Conservation (phyloP, 2,888 invertebrate genomes). For the Petrolisthes cinctipes region DNA sequence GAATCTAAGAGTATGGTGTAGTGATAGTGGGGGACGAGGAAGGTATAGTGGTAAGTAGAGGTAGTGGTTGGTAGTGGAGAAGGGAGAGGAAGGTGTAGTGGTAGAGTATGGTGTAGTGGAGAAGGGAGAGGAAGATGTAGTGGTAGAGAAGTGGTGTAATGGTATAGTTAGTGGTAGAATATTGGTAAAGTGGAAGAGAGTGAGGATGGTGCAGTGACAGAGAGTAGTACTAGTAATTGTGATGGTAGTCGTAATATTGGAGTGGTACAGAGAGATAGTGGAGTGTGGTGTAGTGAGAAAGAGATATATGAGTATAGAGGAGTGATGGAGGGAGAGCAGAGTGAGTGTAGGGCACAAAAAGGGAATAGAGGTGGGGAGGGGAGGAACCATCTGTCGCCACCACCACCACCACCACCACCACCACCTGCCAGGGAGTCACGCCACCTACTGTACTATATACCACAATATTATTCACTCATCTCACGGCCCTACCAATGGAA, state of each 20-base stretch:
- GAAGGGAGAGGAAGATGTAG: background rate
- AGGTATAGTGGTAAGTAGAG: background rate
- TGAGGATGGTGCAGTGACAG: too few species aligned
- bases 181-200: too few species aligned
- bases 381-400: background rate
- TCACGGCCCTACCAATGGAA: background rate
- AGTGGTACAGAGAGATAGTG: background rate
- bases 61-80: background rate
- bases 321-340: background rate
- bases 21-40: background rate
- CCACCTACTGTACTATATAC: background rate
- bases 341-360: background rate
- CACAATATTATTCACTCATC: too few species aligned
- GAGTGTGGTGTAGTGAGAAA: background rate
- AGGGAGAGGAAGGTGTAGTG: background rate
- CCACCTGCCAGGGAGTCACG: background rate
- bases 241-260: background rate
- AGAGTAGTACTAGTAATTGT: background rate
- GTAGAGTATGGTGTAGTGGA: too few species aligned
- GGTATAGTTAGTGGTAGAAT: background rate
- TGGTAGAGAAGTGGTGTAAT: background rate
- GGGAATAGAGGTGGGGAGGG: background rate
- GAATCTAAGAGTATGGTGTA: background rate
- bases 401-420: conserved; percentile 8
- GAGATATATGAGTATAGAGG: background rate